Evolutionary conservation across 2,113 vertebrate genomes (phyloP).

Genomic region (Morone saxatilis): DNA sequence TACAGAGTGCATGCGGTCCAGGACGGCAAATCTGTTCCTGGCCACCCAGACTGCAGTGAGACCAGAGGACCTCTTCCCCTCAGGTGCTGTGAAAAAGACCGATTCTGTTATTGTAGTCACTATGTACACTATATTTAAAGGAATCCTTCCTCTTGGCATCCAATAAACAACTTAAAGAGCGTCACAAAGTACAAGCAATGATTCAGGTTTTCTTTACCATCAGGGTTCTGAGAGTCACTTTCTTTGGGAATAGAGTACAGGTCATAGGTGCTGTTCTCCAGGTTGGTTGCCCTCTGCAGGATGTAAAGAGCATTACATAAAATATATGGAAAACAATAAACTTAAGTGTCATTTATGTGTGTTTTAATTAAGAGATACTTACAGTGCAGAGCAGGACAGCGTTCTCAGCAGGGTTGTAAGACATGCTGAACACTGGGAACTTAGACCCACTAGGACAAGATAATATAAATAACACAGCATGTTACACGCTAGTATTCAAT

Average conservation of each 20-base stretch:
- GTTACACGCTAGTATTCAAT: background rate
- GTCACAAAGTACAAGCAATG: too few species aligned
- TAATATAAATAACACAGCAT: background rate
- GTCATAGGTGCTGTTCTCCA: constrained; percentile 98
- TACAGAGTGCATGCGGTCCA: constrained; percentile 98
- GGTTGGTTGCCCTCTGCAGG: constrained; percentile 94
- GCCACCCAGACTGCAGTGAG: constrained; percentile 99
- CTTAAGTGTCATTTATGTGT: background rate
- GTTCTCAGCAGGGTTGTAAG: constrained; percentile 97
- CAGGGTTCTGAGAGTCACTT: constrained; percentile 96
- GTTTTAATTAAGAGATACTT: constrained; percentile 58
- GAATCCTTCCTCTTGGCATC: background rate
- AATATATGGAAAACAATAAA: background rate
- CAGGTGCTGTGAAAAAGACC: constrained; percentile 86
- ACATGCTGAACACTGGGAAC: constrained; percentile 98
- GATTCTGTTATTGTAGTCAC: background rate
- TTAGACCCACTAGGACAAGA: constrained; percentile 90
- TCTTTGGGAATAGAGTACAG: constrained; percentile 97
- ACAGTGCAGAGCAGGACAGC: constrained; percentile 95
- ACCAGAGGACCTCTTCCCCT: constrained; percentile 96
- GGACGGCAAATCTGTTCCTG: constrained; percentile 94
- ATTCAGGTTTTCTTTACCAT: constrained; percentile 83
- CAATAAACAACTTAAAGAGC: background rate
- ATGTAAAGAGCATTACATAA: constrained; percentile 3
- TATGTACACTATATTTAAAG: background rate